Evolutionary conservation across 2,113 vertebrate genomes (phyloP).

Genomic region (Eubucco bourcierii): DNA sequence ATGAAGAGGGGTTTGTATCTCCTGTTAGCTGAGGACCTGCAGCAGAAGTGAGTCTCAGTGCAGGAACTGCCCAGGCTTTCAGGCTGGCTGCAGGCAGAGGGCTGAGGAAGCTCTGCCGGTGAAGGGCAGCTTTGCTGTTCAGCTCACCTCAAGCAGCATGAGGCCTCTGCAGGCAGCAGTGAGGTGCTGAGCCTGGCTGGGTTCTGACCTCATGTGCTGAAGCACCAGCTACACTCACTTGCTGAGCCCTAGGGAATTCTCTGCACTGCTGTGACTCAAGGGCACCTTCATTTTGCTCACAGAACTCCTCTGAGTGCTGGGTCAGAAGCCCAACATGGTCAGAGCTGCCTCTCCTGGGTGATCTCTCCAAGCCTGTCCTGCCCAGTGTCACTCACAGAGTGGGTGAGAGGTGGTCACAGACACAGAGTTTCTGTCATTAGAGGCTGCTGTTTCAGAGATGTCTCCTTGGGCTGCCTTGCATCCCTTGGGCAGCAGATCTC

Average conservation of each 20-base stretch:
- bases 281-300: background rate
- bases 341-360: background rate
- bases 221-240: background rate
- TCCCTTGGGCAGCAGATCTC: background rate
- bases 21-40: fast-evolving
- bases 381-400: background rate
- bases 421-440: background rate
- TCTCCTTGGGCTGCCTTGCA: background rate
- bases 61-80: background rate
- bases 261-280: background rate
- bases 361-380: background rate
- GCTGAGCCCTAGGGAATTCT: background rate
- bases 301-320: background rate
- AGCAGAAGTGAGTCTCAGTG: no score
- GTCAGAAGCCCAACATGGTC: background rate
- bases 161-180: background rate
- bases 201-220: background rate
- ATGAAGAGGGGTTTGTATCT: background rate
- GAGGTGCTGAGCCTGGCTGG: background rate
- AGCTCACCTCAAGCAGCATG: fast-evolving
- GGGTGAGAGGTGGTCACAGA: background rate
- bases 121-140: background rate
- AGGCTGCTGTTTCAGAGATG: background rate
- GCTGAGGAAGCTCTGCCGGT: background rate
- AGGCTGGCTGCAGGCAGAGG: no score